Base-by-base conservation (phyloP, 1,140 invertebrate species). In the Macrostomum lignano region DNA sequence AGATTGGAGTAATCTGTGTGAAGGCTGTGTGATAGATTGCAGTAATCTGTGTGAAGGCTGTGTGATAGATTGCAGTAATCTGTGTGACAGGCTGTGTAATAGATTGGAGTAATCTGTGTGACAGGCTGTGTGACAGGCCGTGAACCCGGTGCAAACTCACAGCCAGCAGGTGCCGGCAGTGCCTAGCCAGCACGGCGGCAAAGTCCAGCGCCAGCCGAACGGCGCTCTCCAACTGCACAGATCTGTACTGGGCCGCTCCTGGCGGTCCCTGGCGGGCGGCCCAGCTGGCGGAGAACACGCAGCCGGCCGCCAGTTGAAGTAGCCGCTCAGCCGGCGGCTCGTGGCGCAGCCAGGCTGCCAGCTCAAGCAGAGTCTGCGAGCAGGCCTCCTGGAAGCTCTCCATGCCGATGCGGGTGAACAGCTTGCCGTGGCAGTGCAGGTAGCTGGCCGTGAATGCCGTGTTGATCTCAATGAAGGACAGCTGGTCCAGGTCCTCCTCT, bases 391-490 rank as follows among this genome's bases (percentile, higher is more conserved):
- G 67, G 52, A 82, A 77, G 21, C 65, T 71, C 52, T 82, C 77
- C 71, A 82, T 74, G 11, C 75, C 73, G 50, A 75, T 70, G 58
- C 73, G 74, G 2, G 74, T 82, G 43, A 79, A 82, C 3, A 88
- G 61, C 55, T 86, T 88, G 28, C 79, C 81, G 49, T 81, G 75
- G 3, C 77, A 72, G 48, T 79, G 73, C 25, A 82, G 62, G 51
- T 76, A 84, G 40, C 73, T 78, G n/a, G 71, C 71, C 3, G 74
- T 66, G 51, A 84, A 82, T 46, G 69, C 63, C 52, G 79, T 82
- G 48, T 77, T 79, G 24, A 84, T 62, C 63, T 77, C 73, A 1
- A 72, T 65, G 42, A 68, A 67, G 11, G 67, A 67, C 40, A 76
- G 56, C 39, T 64, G 53, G 4, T 63, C 62, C 17, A 76, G 53